Percentiles rank a stretch among this genome's conserved stretches.
Evolutionary conservation across 2,113 vertebrate species (phyloP).

Genomic region (Caracal caracal): DNA sequence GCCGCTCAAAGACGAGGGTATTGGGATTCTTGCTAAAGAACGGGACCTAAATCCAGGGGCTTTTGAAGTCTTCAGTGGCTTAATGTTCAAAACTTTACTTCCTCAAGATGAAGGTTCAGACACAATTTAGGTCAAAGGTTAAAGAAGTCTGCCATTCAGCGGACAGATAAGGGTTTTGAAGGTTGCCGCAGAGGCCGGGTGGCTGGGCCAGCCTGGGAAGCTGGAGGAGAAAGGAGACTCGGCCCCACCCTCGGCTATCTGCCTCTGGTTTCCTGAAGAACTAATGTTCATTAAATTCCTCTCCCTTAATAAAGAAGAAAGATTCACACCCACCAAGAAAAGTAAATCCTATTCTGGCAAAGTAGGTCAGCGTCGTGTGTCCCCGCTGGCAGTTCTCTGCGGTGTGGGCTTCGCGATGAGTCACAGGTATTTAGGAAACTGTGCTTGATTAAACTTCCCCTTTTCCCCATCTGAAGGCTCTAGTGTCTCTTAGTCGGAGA

Average conservation of each 20-base stretch:
- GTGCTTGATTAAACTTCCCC: slow-evolving; percentile 68
- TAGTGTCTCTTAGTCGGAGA: slow-evolving; percentile 71
- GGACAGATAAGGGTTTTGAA: slow-evolving; percentile 36
- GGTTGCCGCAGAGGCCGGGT: background rate
- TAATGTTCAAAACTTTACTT: slow-evolving; percentile 70
- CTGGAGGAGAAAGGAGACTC: background rate
- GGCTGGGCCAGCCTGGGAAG: background rate
- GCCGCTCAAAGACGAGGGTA: slow-evolving; percentile 36
- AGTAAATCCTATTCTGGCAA: slow-evolving; percentile 83
- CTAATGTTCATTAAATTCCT: slow-evolving; percentile 64
- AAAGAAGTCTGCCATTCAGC: slow-evolving; percentile 64
- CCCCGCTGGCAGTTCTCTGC: slow-evolving; percentile 72
- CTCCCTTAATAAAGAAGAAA: slow-evolving; percentile 59
- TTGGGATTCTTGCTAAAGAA: slow-evolving; percentile 37
- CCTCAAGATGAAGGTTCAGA: slow-evolving; percentile 60
- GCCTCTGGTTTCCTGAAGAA: slow-evolving; percentile 63
- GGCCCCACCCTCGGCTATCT: slow-evolving; percentile 44
- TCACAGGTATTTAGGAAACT: slow-evolving; percentile 78
- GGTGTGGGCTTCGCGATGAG: slow-evolving; percentile 52
- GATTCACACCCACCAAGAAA: slow-evolving; percentile 58
- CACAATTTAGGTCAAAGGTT: slow-evolving; percentile 64
- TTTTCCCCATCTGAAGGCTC: slow-evolving; percentile 64
- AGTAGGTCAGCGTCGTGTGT: slow-evolving; percentile 74
- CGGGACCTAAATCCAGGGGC: background rate
- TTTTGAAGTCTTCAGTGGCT: slow-evolving; percentile 68